A percentile compares a stretch with the other conserved stretches of the same genome.
These are phyloP conservation scores for honey bee (Apis mellifera) DNA, from an alignment of 1,140 invertebrate species.

Conservation along the genomic window DNA sequence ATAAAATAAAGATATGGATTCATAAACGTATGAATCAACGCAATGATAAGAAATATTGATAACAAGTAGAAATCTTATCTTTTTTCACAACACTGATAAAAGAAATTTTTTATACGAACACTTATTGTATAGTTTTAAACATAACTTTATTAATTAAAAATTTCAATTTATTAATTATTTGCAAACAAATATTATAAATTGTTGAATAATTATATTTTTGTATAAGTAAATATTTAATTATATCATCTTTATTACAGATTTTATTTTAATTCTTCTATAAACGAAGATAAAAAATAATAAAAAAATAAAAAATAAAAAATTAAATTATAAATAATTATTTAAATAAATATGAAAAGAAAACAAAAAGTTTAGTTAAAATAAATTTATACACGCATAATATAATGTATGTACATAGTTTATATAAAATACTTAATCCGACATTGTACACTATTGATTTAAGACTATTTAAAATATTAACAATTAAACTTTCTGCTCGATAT, in stretches of 20 bases:
- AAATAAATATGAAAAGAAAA: slow-evolving; percentile 9
- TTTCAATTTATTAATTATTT: neutral
- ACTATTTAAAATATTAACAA: neutral
- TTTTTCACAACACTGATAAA: slow-evolving; percentile 60
- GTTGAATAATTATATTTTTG: neutral
- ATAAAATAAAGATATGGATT: neutral
- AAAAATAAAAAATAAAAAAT: neutral
- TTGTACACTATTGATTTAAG: slow-evolving; percentile 2
- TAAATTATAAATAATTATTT: neutral
- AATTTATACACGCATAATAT: slow-evolving; percentile 28
- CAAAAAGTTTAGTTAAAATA: slow-evolving; percentile 10
- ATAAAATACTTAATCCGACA: slow-evolving; percentile 17
- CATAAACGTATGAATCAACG: slow-evolving; percentile 61
- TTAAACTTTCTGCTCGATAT: neutral
- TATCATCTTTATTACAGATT: neutral
- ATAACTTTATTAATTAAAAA: neutral
- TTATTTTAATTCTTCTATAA: neutral
- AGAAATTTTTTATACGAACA: neutral
- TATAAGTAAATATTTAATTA: neutral
- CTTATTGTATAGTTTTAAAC: neutral
- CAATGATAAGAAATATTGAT: slow-evolving; percentile 59
- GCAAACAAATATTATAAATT: too few relatives aligned
- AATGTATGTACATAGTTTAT: slow-evolving; percentile 37
- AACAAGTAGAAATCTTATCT: slow-evolving; percentile 63
- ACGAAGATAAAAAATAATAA: neutral